A percentile compares a stretch with the other conserved stretches of the same genome.
Conservation (phyloP, 2,888 invertebrate species). For the Himalopsyche japonica region DNA sequence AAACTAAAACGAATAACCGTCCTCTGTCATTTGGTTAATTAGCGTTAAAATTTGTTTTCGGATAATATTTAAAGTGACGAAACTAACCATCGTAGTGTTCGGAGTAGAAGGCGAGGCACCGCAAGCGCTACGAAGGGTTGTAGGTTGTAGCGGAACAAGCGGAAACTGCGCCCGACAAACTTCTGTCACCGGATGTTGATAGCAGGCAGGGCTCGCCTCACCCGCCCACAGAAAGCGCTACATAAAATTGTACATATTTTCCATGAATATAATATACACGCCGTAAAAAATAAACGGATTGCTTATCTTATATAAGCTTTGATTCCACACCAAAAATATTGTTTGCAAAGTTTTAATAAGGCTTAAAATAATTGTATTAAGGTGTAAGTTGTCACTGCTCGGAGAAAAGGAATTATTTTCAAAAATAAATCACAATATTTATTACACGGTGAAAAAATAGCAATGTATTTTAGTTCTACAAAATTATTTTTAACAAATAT, state of each 20-base stretch:
- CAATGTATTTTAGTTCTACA: no score
- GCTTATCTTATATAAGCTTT: neutral
- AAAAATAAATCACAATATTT: no score
- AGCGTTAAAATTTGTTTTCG: neutral
- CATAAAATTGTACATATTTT: neutral
- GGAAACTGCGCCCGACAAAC: neutral
- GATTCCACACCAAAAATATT: no score
- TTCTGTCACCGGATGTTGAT: neutral
- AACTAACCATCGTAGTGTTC: neutral
- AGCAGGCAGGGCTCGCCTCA: neutral
- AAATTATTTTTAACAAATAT: no score
- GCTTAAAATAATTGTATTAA: no score
- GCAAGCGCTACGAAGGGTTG: neutral
- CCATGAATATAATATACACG: neutral
- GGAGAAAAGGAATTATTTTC: no score
- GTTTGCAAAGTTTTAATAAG: no score
- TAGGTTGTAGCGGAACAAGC: neutral
- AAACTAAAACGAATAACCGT: no score
- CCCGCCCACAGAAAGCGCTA: neutral
- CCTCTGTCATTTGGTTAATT: no score
- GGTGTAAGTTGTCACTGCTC: no score
- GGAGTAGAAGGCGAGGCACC: neutral
- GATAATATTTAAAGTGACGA: neutral
- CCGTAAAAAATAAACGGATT: neutral
- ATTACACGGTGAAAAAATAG: no score